Conservation (phyloP, 1,140 invertebrate species). For the Zaprionus davidi region DNA sequence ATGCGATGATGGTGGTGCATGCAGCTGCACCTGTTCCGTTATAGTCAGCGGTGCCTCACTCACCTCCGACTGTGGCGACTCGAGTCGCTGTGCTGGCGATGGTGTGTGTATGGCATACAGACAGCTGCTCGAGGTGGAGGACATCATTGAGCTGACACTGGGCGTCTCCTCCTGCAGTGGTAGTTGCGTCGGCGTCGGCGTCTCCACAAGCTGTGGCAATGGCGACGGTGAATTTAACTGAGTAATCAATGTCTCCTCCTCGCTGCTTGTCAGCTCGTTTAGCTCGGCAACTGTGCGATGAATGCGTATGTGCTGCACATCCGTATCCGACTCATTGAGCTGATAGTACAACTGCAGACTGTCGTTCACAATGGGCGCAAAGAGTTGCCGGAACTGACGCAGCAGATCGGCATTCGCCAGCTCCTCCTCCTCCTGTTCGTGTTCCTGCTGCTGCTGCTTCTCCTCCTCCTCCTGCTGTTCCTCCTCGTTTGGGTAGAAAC, state of each 20-base stretch:
- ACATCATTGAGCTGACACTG: slow-evolving; percentile 34
- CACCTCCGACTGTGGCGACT: slow-evolving; percentile 43
- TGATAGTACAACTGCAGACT: slow-evolving; percentile 66
- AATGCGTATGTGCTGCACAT: slow-evolving; percentile 68
- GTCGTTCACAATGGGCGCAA: slow-evolving; percentile 68
- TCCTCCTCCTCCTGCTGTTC: slow-evolving; percentile 7
- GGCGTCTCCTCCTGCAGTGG: slow-evolving; percentile 13
- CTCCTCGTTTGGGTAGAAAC: slow-evolving; percentile 57
- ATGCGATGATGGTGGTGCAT: slow-evolving; percentile 58
- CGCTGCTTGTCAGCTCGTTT: slow-evolving; percentile 63
- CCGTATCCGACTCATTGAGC: slow-evolving; percentile 52
- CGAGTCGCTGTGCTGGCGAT: slow-evolving; percentile 50
- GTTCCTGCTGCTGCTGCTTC: slow-evolving; percentile 28
- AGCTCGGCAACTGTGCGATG: slow-evolving; percentile 74
- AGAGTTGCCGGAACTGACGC: slow-evolving; percentile 68
- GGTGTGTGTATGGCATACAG: slow-evolving; percentile 75
- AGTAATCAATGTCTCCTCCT: slow-evolving; percentile 65
- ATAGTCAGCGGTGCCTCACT: slow-evolving; percentile 61
- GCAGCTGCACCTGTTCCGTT: slow-evolving; percentile 72
- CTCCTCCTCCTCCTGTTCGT: slow-evolving; percentile 14
- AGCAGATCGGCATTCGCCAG: slow-evolving; percentile 45
- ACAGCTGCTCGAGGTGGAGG: slow-evolving; percentile 70
- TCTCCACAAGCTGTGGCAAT: slow-evolving; percentile 1
- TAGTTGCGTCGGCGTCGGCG: neutral
- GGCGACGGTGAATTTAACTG: slow-evolving; percentile 43